A percentile compares a stretch with the other conserved stretches of the same genome.
Evolutionary conservation across 2,113 vertebrate species (phyloP).

Genomic region (Tetrao urogallus): DNA sequence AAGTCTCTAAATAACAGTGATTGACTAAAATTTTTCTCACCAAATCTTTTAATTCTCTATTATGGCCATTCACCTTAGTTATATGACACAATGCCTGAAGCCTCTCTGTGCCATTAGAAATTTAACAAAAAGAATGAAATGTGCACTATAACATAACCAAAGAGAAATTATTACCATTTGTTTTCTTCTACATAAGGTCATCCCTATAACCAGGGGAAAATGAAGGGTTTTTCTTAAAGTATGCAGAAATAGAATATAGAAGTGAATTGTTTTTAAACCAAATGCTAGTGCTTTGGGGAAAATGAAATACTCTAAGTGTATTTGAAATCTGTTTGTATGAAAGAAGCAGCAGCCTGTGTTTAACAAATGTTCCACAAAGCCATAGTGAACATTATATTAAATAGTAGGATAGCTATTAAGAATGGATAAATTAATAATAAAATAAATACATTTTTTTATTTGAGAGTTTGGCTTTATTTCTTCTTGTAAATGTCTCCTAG

Average conservation of each 20-base stretch:
- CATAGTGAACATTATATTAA: slow-evolving; percentile 38
- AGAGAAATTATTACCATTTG: background rate
- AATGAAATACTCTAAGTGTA: slow-evolving; percentile 9
- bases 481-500: slow-evolving; percentile 38
- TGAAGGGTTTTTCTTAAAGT: background rate
- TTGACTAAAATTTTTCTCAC: background rate
- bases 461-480: slow-evolving; percentile 32
- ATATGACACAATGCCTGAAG: background rate
- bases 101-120: background rate
- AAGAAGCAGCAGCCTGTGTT: slow-evolving; percentile 15
- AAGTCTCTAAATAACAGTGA: background rate
- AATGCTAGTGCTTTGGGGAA: slow-evolving; percentile 19
- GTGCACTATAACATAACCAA: background rate
- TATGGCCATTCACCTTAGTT: background rate
- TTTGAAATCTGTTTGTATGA: slow-evolving; percentile 13
- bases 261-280: slow-evolving; percentile 15
- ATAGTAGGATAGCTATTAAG: slow-evolving; percentile 48
- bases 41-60: background rate
- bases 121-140: background rate
- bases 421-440: slow-evolving; percentile 28
- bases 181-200: background rate
- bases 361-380: slow-evolving; percentile 34
- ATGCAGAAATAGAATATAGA: background rate
- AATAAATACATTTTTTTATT: slow-evolving; percentile 4
- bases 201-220: background rate